Evolutionary conservation across 2,113 vertebrate species (phyloP).

Genomic region (Erythrolamprus reginae): DNA sequence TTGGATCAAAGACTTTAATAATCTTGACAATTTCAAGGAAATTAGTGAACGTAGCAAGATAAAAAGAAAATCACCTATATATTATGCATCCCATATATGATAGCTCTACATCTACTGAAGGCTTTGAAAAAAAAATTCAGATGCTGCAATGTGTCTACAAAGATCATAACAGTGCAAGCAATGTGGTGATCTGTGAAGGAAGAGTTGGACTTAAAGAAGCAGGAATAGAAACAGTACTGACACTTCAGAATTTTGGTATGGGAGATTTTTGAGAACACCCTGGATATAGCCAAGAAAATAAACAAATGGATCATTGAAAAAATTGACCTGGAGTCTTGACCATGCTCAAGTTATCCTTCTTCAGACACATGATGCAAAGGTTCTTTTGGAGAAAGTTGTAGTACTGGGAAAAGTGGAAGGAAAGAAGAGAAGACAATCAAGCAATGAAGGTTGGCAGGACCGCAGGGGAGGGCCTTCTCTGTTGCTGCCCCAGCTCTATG

Average conservation of each 20-base stretch:
- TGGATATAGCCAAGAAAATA: neutral
- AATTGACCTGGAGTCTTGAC: neutral
- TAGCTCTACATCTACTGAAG: neutral
- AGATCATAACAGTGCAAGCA: neutral
- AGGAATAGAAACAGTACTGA: neutral
- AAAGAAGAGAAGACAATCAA: no score
- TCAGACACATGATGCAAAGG: neutral
- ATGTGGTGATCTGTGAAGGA: neutral
- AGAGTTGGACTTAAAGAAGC: neutral
- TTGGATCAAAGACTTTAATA: neutral
- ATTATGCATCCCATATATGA: neutral
- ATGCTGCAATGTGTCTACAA: neutral
- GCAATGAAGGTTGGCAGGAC: no score
- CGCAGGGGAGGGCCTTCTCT: no score
- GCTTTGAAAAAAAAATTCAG: neutral
- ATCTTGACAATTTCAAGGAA: neutral
- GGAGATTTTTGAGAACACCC: neutral
- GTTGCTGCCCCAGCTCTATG: no score
- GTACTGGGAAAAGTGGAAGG: neutral
- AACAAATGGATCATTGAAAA: neutral
- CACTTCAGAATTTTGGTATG: neutral
- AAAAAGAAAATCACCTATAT: neutral
- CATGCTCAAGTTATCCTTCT: neutral
- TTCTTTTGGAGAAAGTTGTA: neutral
- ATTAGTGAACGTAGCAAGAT: neutral